Evolutionary conservation across 2,888 invertebrate species (phyloP), one percentile per base, ranked within the genome.

Genomic region (Cheilosia urbana): DNA sequence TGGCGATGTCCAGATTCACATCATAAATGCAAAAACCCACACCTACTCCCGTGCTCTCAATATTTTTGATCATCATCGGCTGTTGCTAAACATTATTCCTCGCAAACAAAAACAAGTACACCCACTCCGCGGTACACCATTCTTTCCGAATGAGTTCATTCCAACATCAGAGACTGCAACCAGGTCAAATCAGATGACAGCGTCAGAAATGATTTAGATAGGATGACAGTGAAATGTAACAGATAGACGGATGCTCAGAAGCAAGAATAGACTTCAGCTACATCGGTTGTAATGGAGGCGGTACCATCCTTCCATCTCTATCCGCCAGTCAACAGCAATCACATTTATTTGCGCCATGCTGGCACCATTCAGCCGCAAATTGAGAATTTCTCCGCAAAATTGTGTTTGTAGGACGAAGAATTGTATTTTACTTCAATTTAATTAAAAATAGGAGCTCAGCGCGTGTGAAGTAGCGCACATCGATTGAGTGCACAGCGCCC

Each of bases 181-280:
- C 75, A 79, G 83, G 83, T 79, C 83, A 71, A 65, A 69, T 75
- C 47, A 62, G 63, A 83, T 68, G 78, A 60, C 45, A 42, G 27
- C 65, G 79, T 73, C 83, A 68, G 51, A 68, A 73, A 68, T 84
- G 83, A 79, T 84, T 75, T 79, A 73, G 65, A 75, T 58, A 69
- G 30, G 69, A 75, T 84, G 83, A 75, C 83, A 84, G 65, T 84
- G 73, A 79, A 65, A 69, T 69, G 58, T 65, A 69, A 34, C 58
- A 69, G 63, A 63, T 45, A 77, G 53, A 49, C 47, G 66, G 60
- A 53, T 62, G 55, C 68, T 62, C 57, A 69, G 19, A 47, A 72
- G n/a, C 34, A 40, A 42, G 19, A 45, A 65, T 53, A 42, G 24
- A 42, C 57, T 58, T 65, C 49, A 40, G 13, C 11, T 42, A 21